Conservation (phyloP, 1,140 invertebrate species). For the Dufourea novaeangliae region DNA sequence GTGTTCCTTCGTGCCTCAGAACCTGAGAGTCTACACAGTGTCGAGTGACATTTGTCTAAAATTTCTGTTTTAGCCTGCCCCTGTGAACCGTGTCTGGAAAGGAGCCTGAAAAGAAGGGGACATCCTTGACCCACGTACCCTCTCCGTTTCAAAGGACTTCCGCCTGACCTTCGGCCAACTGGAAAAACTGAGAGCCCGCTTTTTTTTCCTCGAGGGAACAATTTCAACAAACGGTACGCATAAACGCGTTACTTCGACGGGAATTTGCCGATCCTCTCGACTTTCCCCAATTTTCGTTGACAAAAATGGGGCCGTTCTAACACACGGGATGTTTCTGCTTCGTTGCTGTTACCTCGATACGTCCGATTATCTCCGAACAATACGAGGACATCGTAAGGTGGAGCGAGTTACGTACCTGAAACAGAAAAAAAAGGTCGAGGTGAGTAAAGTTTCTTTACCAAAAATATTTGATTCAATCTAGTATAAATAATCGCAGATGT, state of each 20-base stretch:
- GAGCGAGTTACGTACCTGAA: background rate
- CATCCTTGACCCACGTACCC: constrained; percentile 17
- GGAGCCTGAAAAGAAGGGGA: background rate
- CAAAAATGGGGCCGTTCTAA: background rate
- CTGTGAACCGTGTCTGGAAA: background rate
- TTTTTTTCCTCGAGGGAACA: background rate
- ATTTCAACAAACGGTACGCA: constrained; percentile 1
- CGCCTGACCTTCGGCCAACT: background rate
- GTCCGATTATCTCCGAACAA: background rate
- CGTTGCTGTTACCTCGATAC: background rate
- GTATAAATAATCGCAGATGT: too few species aligned
- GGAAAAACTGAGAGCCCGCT: constrained; percentile 1
- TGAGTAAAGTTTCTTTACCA: too few species aligned
- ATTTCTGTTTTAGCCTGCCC: background rate
- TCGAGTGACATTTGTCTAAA: background rate
- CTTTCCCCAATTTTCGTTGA: background rate
- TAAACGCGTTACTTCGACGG: background rate
- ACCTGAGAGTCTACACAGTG: background rate
- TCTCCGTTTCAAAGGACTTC: constrained; percentile 25
- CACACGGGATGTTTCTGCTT: background rate
- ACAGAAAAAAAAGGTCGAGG: background rate
- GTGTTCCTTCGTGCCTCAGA: background rate
- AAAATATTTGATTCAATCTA: too few species aligned
- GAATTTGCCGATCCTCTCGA: background rate
- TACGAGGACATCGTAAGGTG: background rate